Conservation (phyloP, 2,888 invertebrate species). For the Rhodophaea formosa region DNA sequence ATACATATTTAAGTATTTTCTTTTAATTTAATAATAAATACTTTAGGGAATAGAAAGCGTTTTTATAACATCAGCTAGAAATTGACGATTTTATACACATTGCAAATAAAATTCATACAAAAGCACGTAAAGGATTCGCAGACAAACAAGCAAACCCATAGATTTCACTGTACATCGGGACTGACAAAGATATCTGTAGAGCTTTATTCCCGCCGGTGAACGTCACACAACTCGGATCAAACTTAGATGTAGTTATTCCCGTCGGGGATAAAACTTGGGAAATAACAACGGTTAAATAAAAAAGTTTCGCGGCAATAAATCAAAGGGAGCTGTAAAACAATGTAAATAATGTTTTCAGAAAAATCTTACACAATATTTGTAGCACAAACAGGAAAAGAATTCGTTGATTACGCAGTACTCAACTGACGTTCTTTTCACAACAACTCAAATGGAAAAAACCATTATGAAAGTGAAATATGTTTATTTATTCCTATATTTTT, state of each 20-base stretch:
- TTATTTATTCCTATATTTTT: background rate
- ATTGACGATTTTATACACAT: too few relatives aligned
- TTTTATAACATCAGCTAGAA: too few relatives aligned
- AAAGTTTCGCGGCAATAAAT: slow-evolving; percentile 40
- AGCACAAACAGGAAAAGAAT: slow-evolving; percentile 21
- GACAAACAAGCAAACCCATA: background rate
- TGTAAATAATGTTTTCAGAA: slow-evolving; percentile 23
- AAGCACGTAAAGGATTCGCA: background rate
- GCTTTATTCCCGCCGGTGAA: slow-evolving; percentile 32
- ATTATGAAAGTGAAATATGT: background rate
- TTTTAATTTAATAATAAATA: too few relatives aligned
- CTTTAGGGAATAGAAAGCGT: too few relatives aligned
- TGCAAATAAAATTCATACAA: too few relatives aligned
- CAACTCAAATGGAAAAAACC: slow-evolving; percentile 22
- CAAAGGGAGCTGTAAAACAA: slow-evolving; percentile 34
- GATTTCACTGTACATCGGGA: background rate
- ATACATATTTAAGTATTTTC: too few relatives aligned
- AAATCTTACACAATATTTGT: slow-evolving; percentile 22
- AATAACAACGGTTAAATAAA: slow-evolving; percentile 39
- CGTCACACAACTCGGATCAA: slow-evolving; percentile 45
- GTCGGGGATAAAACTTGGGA: slow-evolving; percentile 38
- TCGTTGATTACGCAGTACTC: slow-evolving; percentile 32
- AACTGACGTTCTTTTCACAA: slow-evolving; percentile 31
- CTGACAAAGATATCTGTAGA: slow-evolving; percentile 31
- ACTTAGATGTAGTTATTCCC: slow-evolving; percentile 42